Percentiles rank a stretch among this genome's conserved stretches.
Conservation (phyloP, 2,797 vertebrate species). For the Muraenolepis orangiensis region DNA sequence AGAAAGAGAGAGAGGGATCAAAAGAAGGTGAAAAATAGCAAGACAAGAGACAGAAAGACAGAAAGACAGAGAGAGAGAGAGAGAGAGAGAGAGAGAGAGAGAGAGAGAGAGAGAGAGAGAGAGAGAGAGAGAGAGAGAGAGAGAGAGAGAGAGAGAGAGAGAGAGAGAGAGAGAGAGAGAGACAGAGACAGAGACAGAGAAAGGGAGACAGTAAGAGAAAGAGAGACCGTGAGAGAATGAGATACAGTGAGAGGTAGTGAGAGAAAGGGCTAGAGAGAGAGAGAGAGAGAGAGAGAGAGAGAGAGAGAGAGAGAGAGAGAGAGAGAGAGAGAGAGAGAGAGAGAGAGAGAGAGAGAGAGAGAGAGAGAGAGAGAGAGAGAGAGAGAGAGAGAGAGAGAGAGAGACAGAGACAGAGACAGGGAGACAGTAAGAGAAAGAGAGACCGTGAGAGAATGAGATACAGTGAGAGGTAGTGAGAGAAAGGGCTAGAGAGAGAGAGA, state of each 20-base stretch:
- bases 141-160: constrained; percentile 52
- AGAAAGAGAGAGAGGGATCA: too few relatives aligned
- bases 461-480: too few relatives aligned
- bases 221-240: too few relatives aligned
- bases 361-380: constrained; percentile 55
- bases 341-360: constrained; percentile 15
- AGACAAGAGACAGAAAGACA: too few relatives aligned
- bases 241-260: constrained; percentile 4
- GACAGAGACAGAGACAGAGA: constrained; percentile 22
- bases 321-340: constrained; percentile 5
- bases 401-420: constrained; percentile 21
- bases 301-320: constrained; percentile 16
- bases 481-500: too few relatives aligned
- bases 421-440: too few relatives aligned
- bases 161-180: constrained; percentile 32
- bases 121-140: constrained; percentile 18
- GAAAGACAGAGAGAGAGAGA: too few relatives aligned
- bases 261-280: not conserved
- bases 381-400: constrained; percentile 26
- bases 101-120: not conserved
- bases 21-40: too few relatives aligned
- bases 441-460: too few relatives aligned
- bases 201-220: constrained; percentile 33
- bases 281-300: constrained; percentile 21
- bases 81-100: too few relatives aligned